phyloP scores from a whole-genome alignment of 2,113 vertebrate species.

The Telmatochromis brachygnathus region DNA sequence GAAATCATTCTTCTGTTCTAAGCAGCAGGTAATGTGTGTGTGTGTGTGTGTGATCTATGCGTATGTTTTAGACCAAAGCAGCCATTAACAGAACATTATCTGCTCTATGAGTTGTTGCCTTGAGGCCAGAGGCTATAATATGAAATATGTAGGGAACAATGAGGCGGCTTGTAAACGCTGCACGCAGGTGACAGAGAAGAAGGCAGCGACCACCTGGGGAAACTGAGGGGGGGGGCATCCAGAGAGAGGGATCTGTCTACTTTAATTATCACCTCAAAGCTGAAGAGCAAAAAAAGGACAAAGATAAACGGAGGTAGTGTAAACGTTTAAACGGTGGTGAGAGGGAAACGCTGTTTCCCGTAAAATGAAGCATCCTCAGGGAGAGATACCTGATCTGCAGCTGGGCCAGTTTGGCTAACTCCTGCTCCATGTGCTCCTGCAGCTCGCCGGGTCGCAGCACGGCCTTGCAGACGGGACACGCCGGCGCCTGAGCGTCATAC shows the following conservation, averaged over 20 bases:
- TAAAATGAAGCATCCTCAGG: background rate
- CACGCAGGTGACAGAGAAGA: constrained; percentile 36
- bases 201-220: constrained; percentile 10
- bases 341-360: background rate
- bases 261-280: constrained; percentile 13
- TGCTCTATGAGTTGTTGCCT: constrained; percentile 50
- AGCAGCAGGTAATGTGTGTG: constrained; percentile 59
- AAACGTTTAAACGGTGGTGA: background rate
- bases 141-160: constrained; percentile 69
- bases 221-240: background rate
- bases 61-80: constrained; percentile 34
- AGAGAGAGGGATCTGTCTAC: constrained; percentile 15
- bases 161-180: constrained; percentile 63
- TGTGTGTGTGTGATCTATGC: background rate
- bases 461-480: constrained; percentile 91
- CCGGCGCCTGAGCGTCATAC: constrained; percentile 86
- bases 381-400: constrained; percentile 82
- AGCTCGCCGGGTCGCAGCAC: constrained; percentile 85
- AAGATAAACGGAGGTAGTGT: background rate
- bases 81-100: constrained; percentile 63
- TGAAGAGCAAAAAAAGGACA: constrained; percentile 2
- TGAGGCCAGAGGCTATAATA: constrained; percentile 39
- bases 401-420: constrained; percentile 85
- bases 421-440: constrained; percentile 95
- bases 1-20: constrained; percentile 66